Base-by-base conservation (phyloP, 2,888 invertebrate genomes). In the Muschampia plurimacula region DNA sequence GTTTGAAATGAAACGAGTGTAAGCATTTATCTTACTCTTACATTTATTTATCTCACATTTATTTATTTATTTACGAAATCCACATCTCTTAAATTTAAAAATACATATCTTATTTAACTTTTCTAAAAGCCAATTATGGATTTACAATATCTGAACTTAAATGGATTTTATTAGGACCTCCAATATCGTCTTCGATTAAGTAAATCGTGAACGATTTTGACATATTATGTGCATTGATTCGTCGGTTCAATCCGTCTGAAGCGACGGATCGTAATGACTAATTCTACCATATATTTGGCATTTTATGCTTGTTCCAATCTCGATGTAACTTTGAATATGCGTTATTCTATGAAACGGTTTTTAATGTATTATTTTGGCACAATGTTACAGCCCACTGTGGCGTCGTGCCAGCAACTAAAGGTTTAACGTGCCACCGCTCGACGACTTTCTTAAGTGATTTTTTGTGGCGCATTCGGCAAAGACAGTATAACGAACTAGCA, bases 361-460 rank as follows among this genome's bases (percentile, higher is more conserved):
- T 91, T 89, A 92, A 92, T 92, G 87, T 87, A 88, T 91, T 92
- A 91, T 91, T 91, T 90, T 91, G 90, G 91, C 90, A 90, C 88
- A 87, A 86, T 84, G 87, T 86, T 85, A 86, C 84, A 87, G 82
- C 82, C 81, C 77, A 77, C 76, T 76, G 83, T 93, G 93, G 92
- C 92, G 78, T 64, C 66, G 80, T 86, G 92, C 93, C 93, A 93
- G 82, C 86, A 78, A 83, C 86, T 88, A 87, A 92, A 91, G 90
- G 90, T 89, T 89, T 90, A 90, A 89, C 90, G 88, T 89, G 87
- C 86, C 84, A 84, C 83, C 82, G 80, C 80, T 83, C 85, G 80
- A 83, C 83, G 84, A 88, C 85, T 85, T 89, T 89, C 90, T 88
- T 90, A 90, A 92, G 90, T 90, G 91, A 89, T 92, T 91, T 91